These are phyloP conservation scores for Penaeus chinensis DNA, from an alignment of 1,140 invertebrate species.

Conservation along the genomic window DNA sequence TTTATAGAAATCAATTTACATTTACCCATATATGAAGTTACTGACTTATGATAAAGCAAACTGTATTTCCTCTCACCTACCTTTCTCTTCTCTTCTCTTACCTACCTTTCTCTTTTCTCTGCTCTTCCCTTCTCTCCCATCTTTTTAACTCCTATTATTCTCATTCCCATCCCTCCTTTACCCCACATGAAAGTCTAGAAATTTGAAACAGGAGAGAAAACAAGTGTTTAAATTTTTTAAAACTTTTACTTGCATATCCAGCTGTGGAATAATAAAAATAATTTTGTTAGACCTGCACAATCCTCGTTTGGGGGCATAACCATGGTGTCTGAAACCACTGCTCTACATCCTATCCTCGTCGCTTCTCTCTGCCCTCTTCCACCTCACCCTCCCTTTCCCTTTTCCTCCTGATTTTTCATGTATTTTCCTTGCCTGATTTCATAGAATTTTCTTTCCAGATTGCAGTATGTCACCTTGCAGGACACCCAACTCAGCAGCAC, in stretches of 20 bases:
- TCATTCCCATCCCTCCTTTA: not conserved
- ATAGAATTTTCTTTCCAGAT: constrained; percentile 67
- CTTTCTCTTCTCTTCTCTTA: not conserved
- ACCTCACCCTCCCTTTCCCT: not conserved
- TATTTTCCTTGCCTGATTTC: no score
- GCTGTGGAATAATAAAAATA: not conserved
- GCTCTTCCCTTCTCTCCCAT: not conserved
- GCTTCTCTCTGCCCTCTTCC: not conserved
- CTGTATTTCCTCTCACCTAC: not conserved
- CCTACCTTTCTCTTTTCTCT: not conserved
- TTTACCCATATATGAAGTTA: no score
- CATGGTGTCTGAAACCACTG: not conserved
- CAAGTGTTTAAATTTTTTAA: no score
- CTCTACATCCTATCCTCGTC: not conserved
- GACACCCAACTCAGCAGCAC: constrained; percentile 88
- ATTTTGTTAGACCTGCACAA: no score
- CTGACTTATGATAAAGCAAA: no score
- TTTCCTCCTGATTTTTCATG: no score
- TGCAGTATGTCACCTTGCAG: constrained; percentile 79
- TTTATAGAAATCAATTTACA: no score
- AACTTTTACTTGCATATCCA: not conserved
- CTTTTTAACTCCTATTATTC: not conserved
- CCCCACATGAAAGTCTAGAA: not conserved
- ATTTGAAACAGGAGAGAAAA: no score
- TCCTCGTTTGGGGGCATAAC: not conserved